phyloP scores from a whole-genome alignment of 2,888 invertebrate genomes.

The Ophion costatus region DNA sequence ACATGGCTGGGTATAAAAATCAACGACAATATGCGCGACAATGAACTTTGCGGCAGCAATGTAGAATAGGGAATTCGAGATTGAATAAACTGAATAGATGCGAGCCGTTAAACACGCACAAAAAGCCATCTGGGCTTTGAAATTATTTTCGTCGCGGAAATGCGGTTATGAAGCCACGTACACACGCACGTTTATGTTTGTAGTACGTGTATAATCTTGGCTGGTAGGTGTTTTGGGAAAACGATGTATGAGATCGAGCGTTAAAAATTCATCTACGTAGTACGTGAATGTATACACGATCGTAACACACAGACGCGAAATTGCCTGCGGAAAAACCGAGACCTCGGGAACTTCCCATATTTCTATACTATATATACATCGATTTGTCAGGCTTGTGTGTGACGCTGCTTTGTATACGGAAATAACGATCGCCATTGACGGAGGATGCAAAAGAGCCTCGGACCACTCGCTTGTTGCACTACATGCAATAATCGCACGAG shows the following conservation, averaged over 20 bases:
- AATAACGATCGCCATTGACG: slow-evolving; percentile 31
- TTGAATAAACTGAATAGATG: background rate
- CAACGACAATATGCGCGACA: background rate
- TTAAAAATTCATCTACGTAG: background rate
- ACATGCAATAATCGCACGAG: slow-evolving; percentile 1
- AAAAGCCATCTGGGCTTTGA: background rate
- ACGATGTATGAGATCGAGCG: background rate
- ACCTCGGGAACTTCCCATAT: slow-evolving; percentile 68
- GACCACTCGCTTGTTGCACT: slow-evolving; percentile 4
- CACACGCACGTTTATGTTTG: too few relatives aligned
- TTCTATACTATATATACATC: slow-evolving; percentile 25
- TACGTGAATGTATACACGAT: slow-evolving; percentile 9
- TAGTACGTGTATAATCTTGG: background rate
- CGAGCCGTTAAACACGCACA: background rate
- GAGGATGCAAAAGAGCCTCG: slow-evolving; percentile 18
- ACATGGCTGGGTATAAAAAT: background rate
- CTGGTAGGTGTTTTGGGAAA: background rate
- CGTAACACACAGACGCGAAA: slow-evolving; percentile 16
- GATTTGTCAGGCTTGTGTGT: slow-evolving; percentile 18
- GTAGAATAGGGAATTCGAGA: background rate
- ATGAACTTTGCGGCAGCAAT: background rate
- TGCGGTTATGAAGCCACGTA: background rate
- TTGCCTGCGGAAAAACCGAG: slow-evolving; percentile 65
- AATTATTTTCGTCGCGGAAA: background rate
- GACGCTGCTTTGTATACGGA: slow-evolving; percentile 17